Evolutionary conservation across 2,113 vertebrate genomes (phyloP).

Genomic region (Pycnonotus jocosus): DNA sequence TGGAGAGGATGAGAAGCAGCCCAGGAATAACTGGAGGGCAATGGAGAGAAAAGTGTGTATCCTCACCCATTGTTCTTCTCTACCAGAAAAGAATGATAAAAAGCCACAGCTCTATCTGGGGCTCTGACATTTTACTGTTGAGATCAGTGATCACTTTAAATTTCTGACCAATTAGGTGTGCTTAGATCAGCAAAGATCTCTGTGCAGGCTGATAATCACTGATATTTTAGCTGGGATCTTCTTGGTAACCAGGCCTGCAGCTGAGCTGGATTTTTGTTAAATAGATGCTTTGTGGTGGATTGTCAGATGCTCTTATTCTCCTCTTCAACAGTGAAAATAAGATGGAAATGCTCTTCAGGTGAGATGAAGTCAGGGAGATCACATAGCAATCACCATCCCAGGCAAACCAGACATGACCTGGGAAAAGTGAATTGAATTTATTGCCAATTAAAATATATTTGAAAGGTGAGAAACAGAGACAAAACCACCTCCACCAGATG

Average conservation of each 20-base stretch:
- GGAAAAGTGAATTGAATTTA: not conserved
- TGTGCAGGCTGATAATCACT: not conserved
- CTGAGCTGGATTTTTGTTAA: not conserved
- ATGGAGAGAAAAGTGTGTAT: fast-evolving
- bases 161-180: not conserved
- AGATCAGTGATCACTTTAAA: not conserved
- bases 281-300: not conserved
- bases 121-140: not conserved
- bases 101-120: not conserved
- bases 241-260: not conserved
- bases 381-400: not conserved
- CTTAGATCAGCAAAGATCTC: not conserved
- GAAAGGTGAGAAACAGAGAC: not conserved
- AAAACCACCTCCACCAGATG: not conserved
- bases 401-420: not conserved
- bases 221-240: not conserved
- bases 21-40: not conserved
- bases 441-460: not conserved
- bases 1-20: not conserved
- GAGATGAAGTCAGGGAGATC: not conserved
- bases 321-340: not conserved
- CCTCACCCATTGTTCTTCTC: not conserved
- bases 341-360: not conserved
- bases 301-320: not conserved
- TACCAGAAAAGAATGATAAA: too few relatives aligned